Base-by-base conservation (phyloP, 2,113 vertebrate species). In the Reinhardtius hippoglossoides region DNA sequence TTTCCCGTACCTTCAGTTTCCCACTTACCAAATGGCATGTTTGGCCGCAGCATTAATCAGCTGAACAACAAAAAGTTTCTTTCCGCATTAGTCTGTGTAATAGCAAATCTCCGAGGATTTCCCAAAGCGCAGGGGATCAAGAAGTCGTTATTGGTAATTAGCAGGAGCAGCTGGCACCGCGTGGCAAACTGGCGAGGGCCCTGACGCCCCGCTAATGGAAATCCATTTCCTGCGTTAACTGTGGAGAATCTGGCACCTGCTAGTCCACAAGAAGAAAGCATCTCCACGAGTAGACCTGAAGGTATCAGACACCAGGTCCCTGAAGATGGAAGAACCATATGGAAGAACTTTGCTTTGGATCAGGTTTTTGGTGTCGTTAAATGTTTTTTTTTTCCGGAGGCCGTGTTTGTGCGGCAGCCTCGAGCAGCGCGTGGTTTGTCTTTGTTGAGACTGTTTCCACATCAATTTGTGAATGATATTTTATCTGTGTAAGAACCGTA, bases 81-180 rank as follows among this genome's bases (percentile, higher is more conserved):
- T 77, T 18, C 44, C 15, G 9, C 35, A 65, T 87, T 85, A 83
- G 46, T 66, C 69, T 3, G 50, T 67, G 31, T 87, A 78, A 88
- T 77, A 23, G 26, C 61, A 63, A 64, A 78, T 78, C 83, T 86
- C 71, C 24, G 14, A 68, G 79, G 82, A 84, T 86, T 89, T 82
- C 35, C 59, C 74, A 9, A 80, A 77, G 54, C 72, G 20, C 40
- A 4, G 9, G 10, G 59, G 73, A 87, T 89, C 79, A 85, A 74
- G 27, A 89, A 80, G 88, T 86, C 76, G 44, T 71, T 63, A 58
- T 35, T 61, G 26, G 58, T 84, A 82, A 85, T 88, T 88, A 82
- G 71, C 27, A 23, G 52, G 44, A 81, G 55, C 83, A 76, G 71
- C 75, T 81, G 76, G 68, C 67, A 79, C 42, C 9, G 50, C 50